phyloP scores from a whole-genome alignment of 1,140 invertebrate genomes.

The Diuraphis noxia region DNA sequence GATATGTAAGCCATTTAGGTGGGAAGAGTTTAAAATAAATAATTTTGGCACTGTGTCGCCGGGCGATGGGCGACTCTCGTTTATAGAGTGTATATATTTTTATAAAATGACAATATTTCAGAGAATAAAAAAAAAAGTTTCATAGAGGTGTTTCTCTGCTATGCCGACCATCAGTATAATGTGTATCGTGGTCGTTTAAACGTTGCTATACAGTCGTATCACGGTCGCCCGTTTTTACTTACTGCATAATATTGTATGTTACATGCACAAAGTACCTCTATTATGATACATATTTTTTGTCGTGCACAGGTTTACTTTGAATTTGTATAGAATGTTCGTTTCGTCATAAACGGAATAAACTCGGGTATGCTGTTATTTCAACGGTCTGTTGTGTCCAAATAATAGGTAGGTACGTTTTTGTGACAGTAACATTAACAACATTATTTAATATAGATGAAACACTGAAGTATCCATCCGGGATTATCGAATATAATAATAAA shows the following conservation, averaged over 20 bases:
- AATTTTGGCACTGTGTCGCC: constrained; percentile 39
- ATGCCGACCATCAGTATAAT: constrained; percentile 8
- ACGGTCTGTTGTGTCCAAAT: not conserved
- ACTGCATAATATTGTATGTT: not conserved
- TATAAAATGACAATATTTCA: constrained; percentile 42
- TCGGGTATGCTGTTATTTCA: not conserved
- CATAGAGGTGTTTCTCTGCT: not conserved
- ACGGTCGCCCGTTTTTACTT: not conserved
- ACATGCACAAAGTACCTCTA: not conserved
- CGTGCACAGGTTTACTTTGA: not conserved
- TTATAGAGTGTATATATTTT: constrained; percentile 9
- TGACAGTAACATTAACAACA: too few species aligned
- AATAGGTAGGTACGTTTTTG: too few species aligned
- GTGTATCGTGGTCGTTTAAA: constrained; percentile 1
- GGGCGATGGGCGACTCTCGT: not conserved
- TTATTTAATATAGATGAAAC: not conserved
- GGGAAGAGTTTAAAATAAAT: constrained; percentile 53
- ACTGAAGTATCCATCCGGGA: not conserved
- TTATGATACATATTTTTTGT: not conserved
- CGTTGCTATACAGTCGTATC: constrained; percentile 12
- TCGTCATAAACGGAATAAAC: not conserved
- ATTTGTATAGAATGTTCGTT: not conserved
- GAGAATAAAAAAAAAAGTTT: constrained; percentile 2
- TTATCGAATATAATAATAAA: not conserved
- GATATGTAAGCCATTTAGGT: not conserved